Percentiles rank a stretch among this genome's conserved stretches.
Evolutionary conservation across 1,140 invertebrate genomes (phyloP).

Genomic region (Pseudomyrmex cubaensis): DNA sequence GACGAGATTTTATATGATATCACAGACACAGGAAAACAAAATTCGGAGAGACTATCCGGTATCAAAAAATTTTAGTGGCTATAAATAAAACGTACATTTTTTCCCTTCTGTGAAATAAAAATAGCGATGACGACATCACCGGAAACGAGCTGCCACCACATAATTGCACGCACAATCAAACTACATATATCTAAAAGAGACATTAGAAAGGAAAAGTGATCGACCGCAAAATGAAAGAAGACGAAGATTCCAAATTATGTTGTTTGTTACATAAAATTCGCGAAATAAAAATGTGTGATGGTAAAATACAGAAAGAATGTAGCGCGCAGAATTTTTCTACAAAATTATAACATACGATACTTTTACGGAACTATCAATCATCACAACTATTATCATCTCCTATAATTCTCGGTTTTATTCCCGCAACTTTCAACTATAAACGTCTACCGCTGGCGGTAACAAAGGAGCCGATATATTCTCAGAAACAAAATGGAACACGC

Average conservation of each 20-base stretch:
- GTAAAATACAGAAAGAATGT: background rate
- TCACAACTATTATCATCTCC: background rate
- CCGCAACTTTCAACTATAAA: slow-evolving; percentile 42
- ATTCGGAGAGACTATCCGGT: background rate
- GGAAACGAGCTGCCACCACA: background rate
- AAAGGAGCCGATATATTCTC: slow-evolving; percentile 33
- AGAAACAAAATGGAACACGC: slow-evolving; percentile 6
- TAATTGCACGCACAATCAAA: slow-evolving; percentile 16
- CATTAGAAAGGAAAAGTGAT: background rate
- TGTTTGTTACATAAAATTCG: too few species aligned
- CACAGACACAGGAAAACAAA: background rate
- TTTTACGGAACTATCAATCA: background rate
- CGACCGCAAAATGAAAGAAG: background rate
- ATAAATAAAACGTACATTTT: background rate
- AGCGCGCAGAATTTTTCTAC: background rate
- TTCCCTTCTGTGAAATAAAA: slow-evolving; percentile 14
- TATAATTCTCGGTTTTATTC: slow-evolving; percentile 31
- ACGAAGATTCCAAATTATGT: background rate
- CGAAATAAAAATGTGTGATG: too few species aligned
- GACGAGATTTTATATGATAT: background rate
- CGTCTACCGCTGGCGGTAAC: slow-evolving; percentile 3
- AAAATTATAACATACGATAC: background rate
- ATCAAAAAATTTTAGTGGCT: background rate
- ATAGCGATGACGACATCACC: background rate
- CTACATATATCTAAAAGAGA: slow-evolving; percentile 10